phyloP scores from a whole-genome alignment of 2,888 invertebrate genomes.

The Scaptomyza polygonia region DNA sequence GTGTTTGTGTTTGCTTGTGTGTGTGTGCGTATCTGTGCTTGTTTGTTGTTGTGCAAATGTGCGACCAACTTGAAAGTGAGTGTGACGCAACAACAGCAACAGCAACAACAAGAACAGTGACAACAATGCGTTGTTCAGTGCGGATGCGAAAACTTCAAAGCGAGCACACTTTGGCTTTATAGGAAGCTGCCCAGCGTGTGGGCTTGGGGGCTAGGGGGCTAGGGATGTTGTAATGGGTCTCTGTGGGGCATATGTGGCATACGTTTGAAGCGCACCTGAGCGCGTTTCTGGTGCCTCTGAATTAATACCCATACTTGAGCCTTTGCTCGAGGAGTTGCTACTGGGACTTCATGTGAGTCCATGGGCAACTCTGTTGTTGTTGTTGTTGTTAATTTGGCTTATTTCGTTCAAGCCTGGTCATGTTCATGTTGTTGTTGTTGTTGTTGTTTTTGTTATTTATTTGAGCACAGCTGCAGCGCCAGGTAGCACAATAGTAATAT shows the following conservation, averaged over 20 bases:
- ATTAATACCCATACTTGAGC: conserved; percentile 67
- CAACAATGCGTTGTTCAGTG: conserved; percentile 63
- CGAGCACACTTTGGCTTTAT: conserved; percentile 68
- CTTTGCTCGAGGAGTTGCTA: conserved; percentile 16
- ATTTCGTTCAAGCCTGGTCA: conserved; percentile 61
- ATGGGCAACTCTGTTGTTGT: conserved; percentile 45
- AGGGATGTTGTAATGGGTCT: not conserved
- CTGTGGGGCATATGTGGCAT: conserved; percentile 19
- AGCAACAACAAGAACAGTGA: conserved; percentile 19
- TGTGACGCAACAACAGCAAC: conserved; percentile 41
- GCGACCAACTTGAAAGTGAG: conserved; percentile 76
- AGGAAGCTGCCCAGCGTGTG: conserved; percentile 58
- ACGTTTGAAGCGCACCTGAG: conserved; percentile 43
- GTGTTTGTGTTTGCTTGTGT: conserved; percentile 7
- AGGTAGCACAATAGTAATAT: conserved; percentile 24
- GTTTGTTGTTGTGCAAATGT: conserved; percentile 50
- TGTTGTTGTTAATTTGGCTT: conserved; percentile 73
- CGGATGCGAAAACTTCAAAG: conserved; percentile 79
- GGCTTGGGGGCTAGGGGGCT: conserved; percentile 10
- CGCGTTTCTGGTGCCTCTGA: conserved; percentile 46
- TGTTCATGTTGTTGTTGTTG: conserved; percentile 20
- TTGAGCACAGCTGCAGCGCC: conserved; percentile 49
- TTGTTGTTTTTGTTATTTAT: conserved; percentile 61
- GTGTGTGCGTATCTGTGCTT: conserved; percentile 3
- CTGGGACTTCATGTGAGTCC: conserved; percentile 8